Evolutionary conservation across 2,888 invertebrate species (phyloP).

Genomic region (Agrotis clavis): DNA sequence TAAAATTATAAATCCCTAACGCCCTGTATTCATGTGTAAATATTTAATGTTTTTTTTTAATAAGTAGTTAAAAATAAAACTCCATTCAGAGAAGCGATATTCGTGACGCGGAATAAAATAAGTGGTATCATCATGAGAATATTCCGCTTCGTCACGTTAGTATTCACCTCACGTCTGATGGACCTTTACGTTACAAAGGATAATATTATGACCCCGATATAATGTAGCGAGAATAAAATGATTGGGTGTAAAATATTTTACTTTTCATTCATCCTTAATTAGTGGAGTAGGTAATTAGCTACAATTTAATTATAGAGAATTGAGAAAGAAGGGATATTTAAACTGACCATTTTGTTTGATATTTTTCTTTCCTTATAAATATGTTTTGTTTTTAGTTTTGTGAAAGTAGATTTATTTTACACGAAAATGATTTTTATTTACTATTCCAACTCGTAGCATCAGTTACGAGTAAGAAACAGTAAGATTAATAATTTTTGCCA

Average conservation of each 20-base stretch:
- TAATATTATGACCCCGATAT: slow-evolving; percentile 21
- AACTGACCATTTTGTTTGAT: neutral
- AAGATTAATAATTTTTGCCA: too few species aligned
- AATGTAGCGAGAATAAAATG: slow-evolving; percentile 18
- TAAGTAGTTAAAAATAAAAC: slow-evolving; percentile 34
- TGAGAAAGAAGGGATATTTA: neutral
- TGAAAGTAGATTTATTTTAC: too few species aligned
- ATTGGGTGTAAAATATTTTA: slow-evolving; percentile 11
- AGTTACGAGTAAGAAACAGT: too few species aligned
- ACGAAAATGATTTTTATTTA: too few species aligned
- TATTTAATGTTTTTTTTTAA: neutral
- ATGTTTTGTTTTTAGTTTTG: too few species aligned
- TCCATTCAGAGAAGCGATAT: slow-evolving; percentile 27
- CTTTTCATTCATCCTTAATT: slow-evolving; percentile 7
- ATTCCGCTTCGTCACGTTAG: slow-evolving; percentile 21
- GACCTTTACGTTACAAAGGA: slow-evolving; percentile 17
- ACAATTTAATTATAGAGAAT: slow-evolving; percentile 8
- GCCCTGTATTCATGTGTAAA: neutral
- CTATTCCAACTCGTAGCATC: too few species aligned
- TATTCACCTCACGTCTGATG: slow-evolving; percentile 31
- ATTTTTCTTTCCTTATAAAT: neutral
- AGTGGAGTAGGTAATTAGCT: neutral
- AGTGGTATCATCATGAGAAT: slow-evolving; percentile 41
- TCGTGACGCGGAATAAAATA: slow-evolving; percentile 45
- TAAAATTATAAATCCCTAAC: too few species aligned